phyloP scores from a whole-genome alignment of 2,797 vertebrate species.

The Micrastur ruficollis region DNA sequence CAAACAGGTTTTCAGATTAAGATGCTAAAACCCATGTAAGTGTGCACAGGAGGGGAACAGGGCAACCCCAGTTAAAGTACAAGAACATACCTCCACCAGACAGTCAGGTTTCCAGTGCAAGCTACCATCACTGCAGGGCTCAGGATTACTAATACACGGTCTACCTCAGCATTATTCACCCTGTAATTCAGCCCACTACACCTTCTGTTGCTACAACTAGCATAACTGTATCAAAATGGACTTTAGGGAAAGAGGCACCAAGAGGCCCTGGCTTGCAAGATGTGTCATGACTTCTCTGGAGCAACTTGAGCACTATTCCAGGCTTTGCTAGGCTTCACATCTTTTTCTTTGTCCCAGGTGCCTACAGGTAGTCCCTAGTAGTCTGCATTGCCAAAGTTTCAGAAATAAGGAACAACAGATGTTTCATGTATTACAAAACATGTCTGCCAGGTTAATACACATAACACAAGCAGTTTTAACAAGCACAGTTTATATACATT shows the following conservation, averaged over 20 bases:
- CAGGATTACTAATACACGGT: not conserved
- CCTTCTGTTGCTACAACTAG: no score
- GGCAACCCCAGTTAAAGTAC: not conserved
- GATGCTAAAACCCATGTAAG: not conserved
- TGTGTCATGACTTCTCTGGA: not conserved
- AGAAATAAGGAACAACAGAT: not conserved
- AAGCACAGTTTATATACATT: not conserved
- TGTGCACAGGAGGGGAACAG: not conserved
- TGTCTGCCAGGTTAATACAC: not conserved
- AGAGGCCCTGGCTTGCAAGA: not conserved
- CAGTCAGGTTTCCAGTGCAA: not conserved
- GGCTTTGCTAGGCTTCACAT: not conserved
- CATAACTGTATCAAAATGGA: not conserved
- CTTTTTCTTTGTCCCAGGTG: not conserved
- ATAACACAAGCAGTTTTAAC: not conserved
- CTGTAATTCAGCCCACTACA: not conserved
- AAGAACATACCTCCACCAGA: not conserved
- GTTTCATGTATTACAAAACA: not conserved
- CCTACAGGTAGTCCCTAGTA: not conserved
- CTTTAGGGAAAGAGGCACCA: not conserved
- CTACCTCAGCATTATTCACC: not conserved
- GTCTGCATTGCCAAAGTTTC: rapidly evolving
- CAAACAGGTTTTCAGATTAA: not conserved
- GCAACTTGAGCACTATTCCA: not conserved
- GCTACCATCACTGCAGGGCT: not conserved